Percentiles rank a stretch among this genome's conserved stretches.
Conservation (phyloP, 2,888 invertebrate genomes). For the Stenchaetothrips biformis region DNA sequence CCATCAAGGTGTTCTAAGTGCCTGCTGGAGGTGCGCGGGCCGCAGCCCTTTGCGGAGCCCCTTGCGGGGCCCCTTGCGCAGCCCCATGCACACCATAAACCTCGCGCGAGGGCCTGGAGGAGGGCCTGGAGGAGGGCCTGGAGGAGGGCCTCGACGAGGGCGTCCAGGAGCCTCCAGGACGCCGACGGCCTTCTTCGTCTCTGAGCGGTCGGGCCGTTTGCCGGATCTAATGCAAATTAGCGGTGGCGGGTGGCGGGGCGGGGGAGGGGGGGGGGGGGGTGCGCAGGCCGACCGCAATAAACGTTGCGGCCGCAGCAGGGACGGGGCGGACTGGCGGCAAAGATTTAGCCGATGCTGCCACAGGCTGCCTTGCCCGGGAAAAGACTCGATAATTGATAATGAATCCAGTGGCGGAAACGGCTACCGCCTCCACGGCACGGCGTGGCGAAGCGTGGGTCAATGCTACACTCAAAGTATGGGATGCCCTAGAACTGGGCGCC, state of each 20-base stretch:
- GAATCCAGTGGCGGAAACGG: not conserved
- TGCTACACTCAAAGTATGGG: too few species aligned
- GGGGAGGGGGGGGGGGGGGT: not conserved
- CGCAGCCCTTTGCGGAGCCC: not conserved
- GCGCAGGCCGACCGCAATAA: not conserved
- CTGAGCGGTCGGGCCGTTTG: slow-evolving; percentile 15
- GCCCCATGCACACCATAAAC: not conserved
- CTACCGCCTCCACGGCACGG: not conserved
- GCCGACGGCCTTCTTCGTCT: not conserved
- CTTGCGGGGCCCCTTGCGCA: not conserved
- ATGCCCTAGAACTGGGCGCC: too few species aligned
- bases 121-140: not conserved
- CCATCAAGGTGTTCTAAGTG: too few species aligned
- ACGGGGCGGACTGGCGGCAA: not conserved
- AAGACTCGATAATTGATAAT: too few species aligned
- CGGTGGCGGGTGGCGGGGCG: not conserved
- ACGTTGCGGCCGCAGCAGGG: not conserved
- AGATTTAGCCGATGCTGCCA: not conserved
- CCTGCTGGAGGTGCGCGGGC: too few species aligned
- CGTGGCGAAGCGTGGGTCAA: not conserved
- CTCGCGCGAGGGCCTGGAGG: not conserved
- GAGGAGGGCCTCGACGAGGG: too few species aligned
- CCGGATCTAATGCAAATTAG: slow-evolving; percentile 23
- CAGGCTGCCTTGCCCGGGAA: too few species aligned
- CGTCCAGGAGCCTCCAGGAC: not conserved